A percentile compares a stretch with the other conserved stretches of the same genome.
phyloP scores from a whole-genome alignment of 2,113 vertebrate genomes.

The Copsychus sechellarum region DNA sequence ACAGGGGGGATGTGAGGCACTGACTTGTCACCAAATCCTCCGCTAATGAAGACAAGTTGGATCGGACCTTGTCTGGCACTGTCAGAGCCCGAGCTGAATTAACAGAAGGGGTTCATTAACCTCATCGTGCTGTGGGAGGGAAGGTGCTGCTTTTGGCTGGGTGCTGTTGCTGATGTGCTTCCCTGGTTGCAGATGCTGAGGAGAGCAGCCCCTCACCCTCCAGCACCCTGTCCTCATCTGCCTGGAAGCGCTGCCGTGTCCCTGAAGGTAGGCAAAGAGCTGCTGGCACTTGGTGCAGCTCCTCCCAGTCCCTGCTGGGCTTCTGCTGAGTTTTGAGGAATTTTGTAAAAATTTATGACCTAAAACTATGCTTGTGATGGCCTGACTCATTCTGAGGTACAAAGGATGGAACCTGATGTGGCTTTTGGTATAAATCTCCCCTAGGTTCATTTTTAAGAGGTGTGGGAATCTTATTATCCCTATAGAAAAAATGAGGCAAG shows the following conservation, averaged over 20 bases:
- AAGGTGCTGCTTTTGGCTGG: background rate
- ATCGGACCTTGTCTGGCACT: background rate
- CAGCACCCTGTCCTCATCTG: conserved; percentile 62
- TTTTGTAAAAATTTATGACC: background rate
- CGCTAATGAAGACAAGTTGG: background rate
- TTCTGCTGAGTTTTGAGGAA: background rate
- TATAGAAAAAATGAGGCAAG: background rate
- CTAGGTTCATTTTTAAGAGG: background rate
- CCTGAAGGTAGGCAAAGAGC: conserved; percentile 73
- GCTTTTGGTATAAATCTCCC: background rate
- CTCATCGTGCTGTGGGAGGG: accelerated
- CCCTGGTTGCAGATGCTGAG: conserved; percentile 66
- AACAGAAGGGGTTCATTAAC: background rate
- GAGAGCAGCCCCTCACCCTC: conserved; percentile 69
- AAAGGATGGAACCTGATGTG: background rate
- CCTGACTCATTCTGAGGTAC: background rate
- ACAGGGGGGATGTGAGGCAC: background rate
- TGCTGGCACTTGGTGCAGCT: background rate
- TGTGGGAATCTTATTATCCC: background rate
- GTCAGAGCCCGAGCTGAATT: background rate
- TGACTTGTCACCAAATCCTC: conserved; percentile 27
- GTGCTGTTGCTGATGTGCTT: background rate
- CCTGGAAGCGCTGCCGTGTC: conserved; percentile 73
- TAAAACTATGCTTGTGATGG: background rate
- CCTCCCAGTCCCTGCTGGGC: accelerated